These are phyloP conservation scores for Ephialtes manifestator DNA, from an alignment of 2,888 invertebrate species.

Conservation along the genomic window DNA sequence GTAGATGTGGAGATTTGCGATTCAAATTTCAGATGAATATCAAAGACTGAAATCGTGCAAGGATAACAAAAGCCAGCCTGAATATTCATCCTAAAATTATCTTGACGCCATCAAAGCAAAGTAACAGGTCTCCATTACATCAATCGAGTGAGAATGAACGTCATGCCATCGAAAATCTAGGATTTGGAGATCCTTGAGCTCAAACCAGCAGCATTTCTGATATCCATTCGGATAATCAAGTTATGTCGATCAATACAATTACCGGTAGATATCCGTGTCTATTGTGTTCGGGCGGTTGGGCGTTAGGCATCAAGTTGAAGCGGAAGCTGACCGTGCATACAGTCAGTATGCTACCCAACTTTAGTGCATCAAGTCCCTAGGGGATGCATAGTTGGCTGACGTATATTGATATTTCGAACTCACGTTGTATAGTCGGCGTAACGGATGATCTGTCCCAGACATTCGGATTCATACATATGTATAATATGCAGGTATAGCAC, in stretches of 20 bases:
- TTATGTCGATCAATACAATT: conserved; percentile 45
- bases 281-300: conserved; percentile 5
- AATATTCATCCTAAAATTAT: conserved; percentile 29
- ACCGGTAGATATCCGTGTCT: conserved; percentile 33
- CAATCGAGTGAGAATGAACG: not conserved
- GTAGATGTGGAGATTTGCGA: not conserved
- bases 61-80: not conserved
- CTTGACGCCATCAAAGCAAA: not conserved
- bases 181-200: not conserved
- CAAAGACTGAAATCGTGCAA: not conserved
- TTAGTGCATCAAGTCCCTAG: conserved; percentile 7
- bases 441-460: conserved; percentile 40
- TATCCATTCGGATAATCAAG: conserved; percentile 45
- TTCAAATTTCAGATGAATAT: not conserved
- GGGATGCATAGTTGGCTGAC: conserved; percentile 2
- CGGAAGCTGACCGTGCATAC: not conserved
- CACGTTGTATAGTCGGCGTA: not conserved
- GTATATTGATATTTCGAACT: conserved; percentile 33
- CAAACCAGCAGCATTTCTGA: not conserved
- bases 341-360: conserved; percentile 18
- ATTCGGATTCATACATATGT: conserved; percentile 14
- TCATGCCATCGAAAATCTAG: not conserved
- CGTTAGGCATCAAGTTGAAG: conserved; percentile 9
- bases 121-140: not conserved
- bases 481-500: not conserved